Base-by-base conservation (phyloP, 2,888 invertebrate genomes). In the Andrena camellia region DNA sequence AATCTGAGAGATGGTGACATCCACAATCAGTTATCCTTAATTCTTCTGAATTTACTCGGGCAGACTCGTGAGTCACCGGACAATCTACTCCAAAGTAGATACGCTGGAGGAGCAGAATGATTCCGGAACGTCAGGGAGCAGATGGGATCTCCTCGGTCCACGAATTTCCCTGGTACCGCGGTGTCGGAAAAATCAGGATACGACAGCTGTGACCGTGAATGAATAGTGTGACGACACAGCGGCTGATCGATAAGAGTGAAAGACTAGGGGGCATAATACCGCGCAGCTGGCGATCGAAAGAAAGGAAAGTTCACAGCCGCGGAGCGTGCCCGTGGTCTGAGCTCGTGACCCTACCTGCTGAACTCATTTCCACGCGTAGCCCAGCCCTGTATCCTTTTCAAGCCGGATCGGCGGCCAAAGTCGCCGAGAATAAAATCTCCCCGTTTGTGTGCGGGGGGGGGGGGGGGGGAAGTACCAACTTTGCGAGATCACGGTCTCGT, bases 211-310 rank as follows among this genome's bases (percentile, higher is more conserved):
- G 83, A 62, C 75, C 72, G 72, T 66, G 84, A 63, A 48, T 80
- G 84, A 85, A 85, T 80, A 81, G 77, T 35, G 74, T 81, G 85
- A 84, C 81, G 85, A 85, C 84, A 77, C 71, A 59, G 17, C 62
- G 10, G 26, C 42, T 74, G 77, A 84, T 85, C 85, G 84, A 85
- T 85, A 84, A 68, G 72, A 60, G 83, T 57, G 60, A 77, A 85
- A 84, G 84, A 84, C 80, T 54, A 59, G 84, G 73, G 84, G 84
- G 79, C 75, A 80, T 73, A 84, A 83, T 79, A 60, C 64, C 72
- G 80, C 68, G 84, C 84, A 84, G 84, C 84, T 84, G 84, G 84
- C 84, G 83, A 84, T 83, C 83, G 79, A 79, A 84, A 83, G 84
- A 84, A 84, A 84, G 83, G 83, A 79, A 84, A 83, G 73, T 83